Percentiles rank a stretch among this genome's conserved stretches.
These are phyloP conservation scores for Sycophila texana DNA, from an alignment of 2,888 invertebrate genomes.

Conservation along the genomic window DNA sequence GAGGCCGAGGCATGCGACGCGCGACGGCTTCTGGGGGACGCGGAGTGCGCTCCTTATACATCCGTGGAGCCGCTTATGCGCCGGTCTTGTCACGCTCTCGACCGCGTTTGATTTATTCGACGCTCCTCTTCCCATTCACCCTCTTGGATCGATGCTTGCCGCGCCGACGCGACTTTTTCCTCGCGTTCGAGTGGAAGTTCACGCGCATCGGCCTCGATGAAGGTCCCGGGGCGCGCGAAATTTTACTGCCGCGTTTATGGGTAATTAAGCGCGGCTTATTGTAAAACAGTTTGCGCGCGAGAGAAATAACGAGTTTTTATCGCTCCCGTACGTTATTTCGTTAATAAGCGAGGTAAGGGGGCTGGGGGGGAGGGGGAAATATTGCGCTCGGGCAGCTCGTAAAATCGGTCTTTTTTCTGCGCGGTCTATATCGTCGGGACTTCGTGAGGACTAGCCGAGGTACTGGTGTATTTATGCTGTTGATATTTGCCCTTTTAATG, in stretches of 20 bases:
- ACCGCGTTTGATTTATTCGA: slow-evolving; percentile 43
- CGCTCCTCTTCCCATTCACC: not conserved
- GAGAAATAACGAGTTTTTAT: slow-evolving; percentile 39
- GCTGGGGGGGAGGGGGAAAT: slow-evolving; percentile 18
- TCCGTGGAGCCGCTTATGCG: slow-evolving; percentile 19
- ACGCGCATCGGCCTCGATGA: not conserved
- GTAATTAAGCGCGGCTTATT: slow-evolving; percentile 46
- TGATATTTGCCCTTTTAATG: too few relatives aligned
- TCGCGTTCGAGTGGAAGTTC: not conserved
- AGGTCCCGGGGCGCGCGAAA: not conserved
- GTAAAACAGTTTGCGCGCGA: slow-evolving; percentile 35
- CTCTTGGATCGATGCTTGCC: not conserved
- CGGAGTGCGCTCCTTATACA: not conserved
- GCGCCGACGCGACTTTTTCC: not conserved
- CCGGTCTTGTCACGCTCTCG: slow-evolving; percentile 20
- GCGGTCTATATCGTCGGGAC: not conserved
- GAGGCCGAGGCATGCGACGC: slow-evolving; percentile 17
- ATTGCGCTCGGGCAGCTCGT: slow-evolving; percentile 47
- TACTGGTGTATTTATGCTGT: not conserved
- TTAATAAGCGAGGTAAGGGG: slow-evolving; percentile 49
- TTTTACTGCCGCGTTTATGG: slow-evolving; percentile 47
- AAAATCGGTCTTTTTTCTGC: slow-evolving; percentile 12
- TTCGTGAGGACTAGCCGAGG: not conserved
- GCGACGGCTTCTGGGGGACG: slow-evolving; percentile 34
- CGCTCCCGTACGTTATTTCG: slow-evolving; percentile 24